Evolutionary conservation across 2,797 vertebrate genomes (phyloP).

Genomic region (Lepus townsendii): DNA sequence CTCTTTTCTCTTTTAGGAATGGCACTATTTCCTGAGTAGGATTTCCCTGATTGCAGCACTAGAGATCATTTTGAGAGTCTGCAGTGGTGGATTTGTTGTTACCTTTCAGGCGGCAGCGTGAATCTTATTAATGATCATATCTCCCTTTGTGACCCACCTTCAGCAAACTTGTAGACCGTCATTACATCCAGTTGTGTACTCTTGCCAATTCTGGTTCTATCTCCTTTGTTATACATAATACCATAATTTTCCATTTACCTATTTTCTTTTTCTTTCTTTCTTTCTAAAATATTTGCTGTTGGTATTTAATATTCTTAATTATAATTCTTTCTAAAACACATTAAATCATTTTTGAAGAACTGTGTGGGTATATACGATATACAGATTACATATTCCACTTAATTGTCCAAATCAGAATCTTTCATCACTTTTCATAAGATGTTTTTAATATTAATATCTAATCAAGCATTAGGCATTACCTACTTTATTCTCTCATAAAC

Average conservation of each 20-base stretch:
- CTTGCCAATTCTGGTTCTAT: background rate
- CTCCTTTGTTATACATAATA: background rate
- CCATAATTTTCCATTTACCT: background rate
- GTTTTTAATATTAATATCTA: background rate
- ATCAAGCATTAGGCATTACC: background rate
- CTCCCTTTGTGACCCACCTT: background rate
- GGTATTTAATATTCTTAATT: background rate
- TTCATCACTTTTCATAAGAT: background rate
- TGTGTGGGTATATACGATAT: background rate
- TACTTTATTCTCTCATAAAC: background rate
- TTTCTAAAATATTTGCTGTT: background rate
- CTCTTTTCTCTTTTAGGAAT: background rate
- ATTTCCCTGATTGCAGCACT: background rate
- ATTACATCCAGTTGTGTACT: slow-evolving; percentile 6
- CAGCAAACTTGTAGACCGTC: background rate
- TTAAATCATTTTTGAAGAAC: slow-evolving; percentile 10
- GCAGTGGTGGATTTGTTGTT: background rate
- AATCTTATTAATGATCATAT: background rate
- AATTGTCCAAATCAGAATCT: background rate
- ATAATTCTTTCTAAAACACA: background rate
- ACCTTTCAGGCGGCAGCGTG: background rate
- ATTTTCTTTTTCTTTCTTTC: slow-evolving; percentile 32
- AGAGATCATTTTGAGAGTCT: background rate
- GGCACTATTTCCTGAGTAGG: background rate
- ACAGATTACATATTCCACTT: background rate